Conservation (phyloP, 2,888 invertebrate species). For the Theretra japonica region DNA sequence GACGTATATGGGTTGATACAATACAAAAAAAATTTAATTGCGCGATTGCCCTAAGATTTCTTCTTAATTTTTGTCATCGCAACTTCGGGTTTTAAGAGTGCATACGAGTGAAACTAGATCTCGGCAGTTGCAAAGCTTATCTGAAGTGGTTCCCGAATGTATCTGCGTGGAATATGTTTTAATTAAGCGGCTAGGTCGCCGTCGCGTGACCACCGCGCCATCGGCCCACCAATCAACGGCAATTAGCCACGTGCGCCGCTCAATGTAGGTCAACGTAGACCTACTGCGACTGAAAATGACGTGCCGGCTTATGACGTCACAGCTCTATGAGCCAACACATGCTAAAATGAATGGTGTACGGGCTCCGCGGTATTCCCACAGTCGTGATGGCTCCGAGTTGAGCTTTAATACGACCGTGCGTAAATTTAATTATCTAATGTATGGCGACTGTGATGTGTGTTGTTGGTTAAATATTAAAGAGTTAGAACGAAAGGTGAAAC, state of each 20-base stretch:
- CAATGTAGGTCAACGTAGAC: constrained; percentile 67
- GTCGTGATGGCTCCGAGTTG: too few species aligned
- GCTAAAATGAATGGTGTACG: constrained; percentile 2
- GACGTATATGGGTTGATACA: too few species aligned
- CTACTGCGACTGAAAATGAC: constrained; percentile 52
- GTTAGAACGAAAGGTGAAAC: not conserved
- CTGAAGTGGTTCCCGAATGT: constrained; percentile 21
- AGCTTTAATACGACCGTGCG: not conserved
- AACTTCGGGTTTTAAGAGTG: not conserved
- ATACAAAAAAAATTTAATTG: too few species aligned
- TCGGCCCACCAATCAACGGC: constrained; percentile 60
- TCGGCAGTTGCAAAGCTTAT: not conserved
- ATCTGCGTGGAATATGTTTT: constrained; percentile 36
- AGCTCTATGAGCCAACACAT: not conserved
- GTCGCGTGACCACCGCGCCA: constrained; percentile 55
- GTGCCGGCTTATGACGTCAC: constrained; percentile 13
- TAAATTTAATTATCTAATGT: too few species aligned
- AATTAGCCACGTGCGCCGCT: constrained; percentile 66
- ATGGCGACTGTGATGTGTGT: not conserved
- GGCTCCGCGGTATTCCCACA: constrained; percentile 9
- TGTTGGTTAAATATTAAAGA: not conserved
- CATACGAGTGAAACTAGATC: not conserved
- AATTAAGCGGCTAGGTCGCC: constrained; percentile 64
- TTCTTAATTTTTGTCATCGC: not conserved
- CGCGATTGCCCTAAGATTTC: too few species aligned